A percentile compares a stretch with the other conserved stretches of the same genome.
These are phyloP conservation scores for Archips xylosteana DNA, from an alignment of 2,888 invertebrate genomes.

Conservation along the genomic window DNA sequence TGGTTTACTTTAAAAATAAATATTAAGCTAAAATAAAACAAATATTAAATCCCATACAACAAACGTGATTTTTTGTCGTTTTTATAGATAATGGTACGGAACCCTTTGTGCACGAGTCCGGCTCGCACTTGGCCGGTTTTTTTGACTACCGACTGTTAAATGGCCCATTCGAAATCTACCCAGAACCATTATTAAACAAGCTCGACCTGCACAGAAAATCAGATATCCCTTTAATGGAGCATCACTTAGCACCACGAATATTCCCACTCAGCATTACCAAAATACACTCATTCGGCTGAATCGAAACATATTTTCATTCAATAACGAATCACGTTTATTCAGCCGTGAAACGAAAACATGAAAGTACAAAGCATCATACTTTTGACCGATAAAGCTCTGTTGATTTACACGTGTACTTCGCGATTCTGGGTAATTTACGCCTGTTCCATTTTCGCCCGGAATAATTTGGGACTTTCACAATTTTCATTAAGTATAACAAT, in stretches of 20 bases:
- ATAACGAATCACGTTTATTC: neutral
- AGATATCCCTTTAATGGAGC: neutral
- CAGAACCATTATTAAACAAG: too few relatives aligned
- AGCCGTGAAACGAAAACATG: slow-evolving; percentile 11
- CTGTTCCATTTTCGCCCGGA: slow-evolving; percentile 1
- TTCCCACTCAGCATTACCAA: neutral
- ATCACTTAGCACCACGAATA: neutral
- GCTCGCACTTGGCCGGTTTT: too few relatives aligned
- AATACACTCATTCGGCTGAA: slow-evolving; percentile 14
- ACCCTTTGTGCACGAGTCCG: too few relatives aligned
- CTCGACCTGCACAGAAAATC: too few relatives aligned
- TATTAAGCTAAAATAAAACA: too few relatives aligned
- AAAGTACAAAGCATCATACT: slow-evolving; percentile 23
- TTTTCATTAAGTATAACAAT: neutral
- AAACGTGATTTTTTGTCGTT: too few relatives aligned
- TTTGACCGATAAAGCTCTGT: slow-evolving; percentile 15
- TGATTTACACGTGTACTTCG: slow-evolving; percentile 22
- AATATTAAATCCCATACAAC: too few relatives aligned
- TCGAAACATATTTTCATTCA: slow-evolving; percentile 14
- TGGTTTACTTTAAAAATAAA: too few relatives aligned
- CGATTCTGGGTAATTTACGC: slow-evolving; percentile 18
- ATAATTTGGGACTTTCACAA: neutral
- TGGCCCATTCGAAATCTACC: too few relatives aligned
- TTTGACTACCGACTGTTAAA: too few relatives aligned
- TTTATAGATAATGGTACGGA: too few relatives aligned